A percentile compares a stretch with the other conserved stretches of the same genome.
Evolutionary conservation across 2,888 invertebrate genomes (phyloP).

Genomic region (Pseudococcus viburni): DNA sequence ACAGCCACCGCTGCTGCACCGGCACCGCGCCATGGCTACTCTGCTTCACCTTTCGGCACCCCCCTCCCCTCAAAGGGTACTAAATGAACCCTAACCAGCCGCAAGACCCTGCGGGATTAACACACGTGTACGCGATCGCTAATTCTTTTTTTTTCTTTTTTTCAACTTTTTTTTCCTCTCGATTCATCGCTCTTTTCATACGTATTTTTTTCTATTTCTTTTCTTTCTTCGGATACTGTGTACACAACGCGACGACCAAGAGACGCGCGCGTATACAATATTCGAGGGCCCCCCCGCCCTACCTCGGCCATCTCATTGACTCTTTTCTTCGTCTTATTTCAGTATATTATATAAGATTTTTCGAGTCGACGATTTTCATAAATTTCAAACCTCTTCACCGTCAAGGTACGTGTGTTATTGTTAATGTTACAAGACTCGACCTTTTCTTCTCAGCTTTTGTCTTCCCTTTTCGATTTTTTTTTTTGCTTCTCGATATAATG

Average conservation of each 20-base stretch:
- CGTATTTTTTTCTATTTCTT: neutral
- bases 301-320: neutral
- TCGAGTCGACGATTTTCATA: constrained; percentile 31
- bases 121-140: constrained; percentile 62
- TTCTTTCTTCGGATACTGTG: neutral
- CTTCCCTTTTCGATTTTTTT: neutral
- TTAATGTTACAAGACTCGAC: neutral
- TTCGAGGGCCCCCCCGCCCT: neutral
- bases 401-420: neutral
- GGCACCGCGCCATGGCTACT: neutral
- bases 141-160: constrained; percentile 48
- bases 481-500: neutral
- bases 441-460: constrained; percentile 1
- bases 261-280: neutral
- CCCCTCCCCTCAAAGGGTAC: neutral
- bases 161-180: neutral
- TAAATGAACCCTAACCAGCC: constrained; percentile 63
- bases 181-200: neutral
- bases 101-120: constrained; percentile 64
- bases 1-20: neutral
- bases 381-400: constrained; percentile 16
- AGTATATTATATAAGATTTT: constrained; percentile 23
- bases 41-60: neutral
- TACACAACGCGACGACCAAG: neutral
- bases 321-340: constrained; percentile 18